A percentile compares a stretch with the other conserved stretches of the same genome.
These are phyloP conservation scores for Catocala nupta DNA, from an alignment of 2,888 invertebrate genomes.

Conservation along the genomic window DNA sequence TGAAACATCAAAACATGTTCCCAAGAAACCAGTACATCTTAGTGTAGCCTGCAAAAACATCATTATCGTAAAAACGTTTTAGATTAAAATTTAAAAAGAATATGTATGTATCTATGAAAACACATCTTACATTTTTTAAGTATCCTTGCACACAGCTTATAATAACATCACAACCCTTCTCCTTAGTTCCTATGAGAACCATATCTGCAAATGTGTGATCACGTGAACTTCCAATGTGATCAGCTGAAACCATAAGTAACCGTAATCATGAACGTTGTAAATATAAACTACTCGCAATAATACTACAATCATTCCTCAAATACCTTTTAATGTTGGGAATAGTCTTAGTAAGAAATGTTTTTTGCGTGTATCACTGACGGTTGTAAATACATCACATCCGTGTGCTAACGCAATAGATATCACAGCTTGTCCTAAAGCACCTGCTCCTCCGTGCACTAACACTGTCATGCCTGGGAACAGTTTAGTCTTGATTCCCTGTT, in stretches of 20 bases:
- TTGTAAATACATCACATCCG: slow-evolving; percentile 57
- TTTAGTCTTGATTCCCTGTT: slow-evolving; percentile 39
- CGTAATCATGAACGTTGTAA: not conserved
- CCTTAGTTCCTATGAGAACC: slow-evolving; percentile 33
- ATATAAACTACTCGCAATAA: no score
- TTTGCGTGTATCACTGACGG: slow-evolving; percentile 59
- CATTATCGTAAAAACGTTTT: not conserved
- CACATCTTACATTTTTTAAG: slow-evolving; percentile 61
- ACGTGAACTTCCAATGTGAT: slow-evolving; percentile 67
- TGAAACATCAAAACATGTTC: slow-evolving; percentile 53
- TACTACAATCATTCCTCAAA: not conserved
- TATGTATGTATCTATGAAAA: not conserved
- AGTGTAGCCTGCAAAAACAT: slow-evolving; percentile 51
- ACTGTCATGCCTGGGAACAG: no score
- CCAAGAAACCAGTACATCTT: slow-evolving; percentile 41
- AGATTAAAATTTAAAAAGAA: no score
- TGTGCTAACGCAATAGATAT: slow-evolving; percentile 55
- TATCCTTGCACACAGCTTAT: slow-evolving; percentile 60
- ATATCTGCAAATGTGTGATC: slow-evolving; percentile 55
- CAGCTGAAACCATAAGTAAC: slow-evolving; percentile 52
- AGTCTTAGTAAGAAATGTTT: slow-evolving; percentile 58
- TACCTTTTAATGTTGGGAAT: slow-evolving; percentile 61
- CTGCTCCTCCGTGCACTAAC: slow-evolving; percentile 42
- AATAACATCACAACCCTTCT: slow-evolving; percentile 59
- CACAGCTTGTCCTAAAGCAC: slow-evolving; percentile 57